Evolutionary conservation across 1,140 invertebrate species (phyloP).

Genomic region (Zaprionus inermis): DNA sequence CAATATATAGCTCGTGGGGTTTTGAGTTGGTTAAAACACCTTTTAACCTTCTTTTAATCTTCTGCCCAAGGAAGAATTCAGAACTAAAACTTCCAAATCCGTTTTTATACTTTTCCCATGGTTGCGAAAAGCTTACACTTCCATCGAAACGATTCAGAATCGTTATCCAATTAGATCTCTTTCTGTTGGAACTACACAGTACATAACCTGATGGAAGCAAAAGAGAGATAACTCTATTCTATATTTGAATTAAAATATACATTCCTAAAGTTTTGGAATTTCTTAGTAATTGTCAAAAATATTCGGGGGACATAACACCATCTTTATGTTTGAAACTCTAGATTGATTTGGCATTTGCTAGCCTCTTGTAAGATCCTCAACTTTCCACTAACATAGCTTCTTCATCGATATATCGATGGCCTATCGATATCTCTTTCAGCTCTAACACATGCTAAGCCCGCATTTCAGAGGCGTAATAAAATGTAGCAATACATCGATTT

Average conservation of each 20-base stretch:
- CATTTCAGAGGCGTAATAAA: neutral
- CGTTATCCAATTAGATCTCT: neutral
- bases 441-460: too few species aligned
- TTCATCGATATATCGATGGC: too few species aligned
- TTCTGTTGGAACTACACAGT: neutral
- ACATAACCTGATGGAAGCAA: neutral
- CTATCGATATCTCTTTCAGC: too few species aligned
- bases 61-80: conserved; percentile 23
- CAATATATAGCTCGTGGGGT: neutral
- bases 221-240: neutral
- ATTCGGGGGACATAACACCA: conserved; percentile 55
- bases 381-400: too few species aligned
- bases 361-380: too few species aligned
- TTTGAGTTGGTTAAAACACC: neutral
- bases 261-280: too few species aligned
- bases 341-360: too few species aligned
- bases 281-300: too few species aligned
- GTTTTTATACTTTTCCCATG: neutral
- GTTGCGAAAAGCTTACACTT: neutral
- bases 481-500: conserved; percentile 2
- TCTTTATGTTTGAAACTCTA: conserved; percentile 7
- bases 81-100: conserved; percentile 3
- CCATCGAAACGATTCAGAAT: neutral
- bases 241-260: too few species aligned
- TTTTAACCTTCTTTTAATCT: too few species aligned